Conservation (phyloP, 2,113 vertebrate genomes). For the Halichoeres trimaculatus region DNA sequence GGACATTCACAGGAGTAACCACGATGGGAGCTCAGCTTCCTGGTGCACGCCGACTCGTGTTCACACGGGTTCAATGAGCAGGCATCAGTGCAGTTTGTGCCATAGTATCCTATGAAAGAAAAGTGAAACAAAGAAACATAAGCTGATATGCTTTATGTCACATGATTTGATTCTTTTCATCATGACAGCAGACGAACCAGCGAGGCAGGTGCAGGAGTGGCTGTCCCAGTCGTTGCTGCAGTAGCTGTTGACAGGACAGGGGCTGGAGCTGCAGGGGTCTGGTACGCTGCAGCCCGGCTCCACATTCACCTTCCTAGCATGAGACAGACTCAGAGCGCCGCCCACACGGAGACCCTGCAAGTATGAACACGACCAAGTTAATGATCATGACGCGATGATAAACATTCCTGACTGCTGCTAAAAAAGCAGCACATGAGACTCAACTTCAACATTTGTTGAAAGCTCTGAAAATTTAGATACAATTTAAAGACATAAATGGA, state of each 20-base stretch:
- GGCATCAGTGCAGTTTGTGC: conserved; percentile 88
- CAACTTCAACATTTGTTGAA: not conserved
- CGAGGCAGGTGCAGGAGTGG: conserved; percentile 90
- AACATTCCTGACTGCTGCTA: not conserved
- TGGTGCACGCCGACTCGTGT: conserved; percentile 86
- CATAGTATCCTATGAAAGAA: conserved; percentile 88
- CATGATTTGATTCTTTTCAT: no score
- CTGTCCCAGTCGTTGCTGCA: conserved; percentile 93
- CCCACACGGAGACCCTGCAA: conserved; percentile 88
- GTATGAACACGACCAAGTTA: not conserved
- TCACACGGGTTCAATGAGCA: conserved; percentile 93
- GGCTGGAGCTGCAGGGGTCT: conserved; percentile 89
- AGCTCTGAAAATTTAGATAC: no score
- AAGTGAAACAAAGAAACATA: not conserved
- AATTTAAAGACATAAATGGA: no score
- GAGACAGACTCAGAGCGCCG: conserved; percentile 82
- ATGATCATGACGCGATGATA: not conserved
- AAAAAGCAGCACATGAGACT: not conserved
- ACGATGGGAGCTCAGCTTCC: conserved; percentile 79
- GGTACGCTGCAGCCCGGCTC: conserved; percentile 89
- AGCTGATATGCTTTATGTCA: no score
- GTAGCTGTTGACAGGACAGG: conserved; percentile 90
- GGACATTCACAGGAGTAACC: conserved; percentile 92
- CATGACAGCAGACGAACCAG: conserved; percentile 77
- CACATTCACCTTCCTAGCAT: conserved; percentile 85